Evolutionary conservation across 2,113 vertebrate genomes (phyloP).

Genomic region (Lepisosteus oculatus): DNA sequence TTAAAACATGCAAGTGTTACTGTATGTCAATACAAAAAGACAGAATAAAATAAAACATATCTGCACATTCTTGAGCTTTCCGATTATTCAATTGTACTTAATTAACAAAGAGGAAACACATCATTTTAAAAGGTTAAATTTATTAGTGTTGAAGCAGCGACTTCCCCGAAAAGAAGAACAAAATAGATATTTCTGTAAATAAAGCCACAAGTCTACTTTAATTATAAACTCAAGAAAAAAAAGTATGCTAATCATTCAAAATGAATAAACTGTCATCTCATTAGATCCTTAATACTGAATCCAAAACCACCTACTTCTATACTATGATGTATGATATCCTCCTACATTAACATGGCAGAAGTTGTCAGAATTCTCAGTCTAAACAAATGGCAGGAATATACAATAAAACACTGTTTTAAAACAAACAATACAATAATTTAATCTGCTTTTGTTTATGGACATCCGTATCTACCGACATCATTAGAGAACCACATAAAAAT

Average conservation of each 20-base stretch:
- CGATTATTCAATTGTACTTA: too few relatives aligned
- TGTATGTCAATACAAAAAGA: too few relatives aligned
- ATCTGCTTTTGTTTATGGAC: not conserved
- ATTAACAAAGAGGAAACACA: too few relatives aligned
- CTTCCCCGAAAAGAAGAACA: not conserved
- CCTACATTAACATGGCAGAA: not conserved
- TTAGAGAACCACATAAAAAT: not conserved
- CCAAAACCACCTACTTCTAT: not conserved
- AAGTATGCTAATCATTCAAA: not conserved
- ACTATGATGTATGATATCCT: not conserved
- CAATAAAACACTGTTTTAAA: slow-evolving; percentile 23
- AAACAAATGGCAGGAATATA: not conserved
- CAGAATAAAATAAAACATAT: too few relatives aligned
- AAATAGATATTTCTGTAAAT: not conserved
- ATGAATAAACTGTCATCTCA: not conserved
- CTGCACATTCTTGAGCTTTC: too few relatives aligned
- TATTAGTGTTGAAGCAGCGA: too few relatives aligned
- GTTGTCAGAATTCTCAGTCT: not conserved
- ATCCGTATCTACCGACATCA: not conserved
- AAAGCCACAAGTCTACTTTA: not conserved
- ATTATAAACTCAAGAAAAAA: not conserved
- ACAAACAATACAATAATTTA: slow-evolving; percentile 19
- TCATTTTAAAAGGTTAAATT: too few relatives aligned
- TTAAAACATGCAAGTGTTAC: too few relatives aligned
- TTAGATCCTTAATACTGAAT: not conserved